These are phyloP conservation scores for Chondrosia reniformis DNA, from an alignment of 37 sponge, comb jelly and placozoan genomes.

Conservation along the genomic window DNA sequence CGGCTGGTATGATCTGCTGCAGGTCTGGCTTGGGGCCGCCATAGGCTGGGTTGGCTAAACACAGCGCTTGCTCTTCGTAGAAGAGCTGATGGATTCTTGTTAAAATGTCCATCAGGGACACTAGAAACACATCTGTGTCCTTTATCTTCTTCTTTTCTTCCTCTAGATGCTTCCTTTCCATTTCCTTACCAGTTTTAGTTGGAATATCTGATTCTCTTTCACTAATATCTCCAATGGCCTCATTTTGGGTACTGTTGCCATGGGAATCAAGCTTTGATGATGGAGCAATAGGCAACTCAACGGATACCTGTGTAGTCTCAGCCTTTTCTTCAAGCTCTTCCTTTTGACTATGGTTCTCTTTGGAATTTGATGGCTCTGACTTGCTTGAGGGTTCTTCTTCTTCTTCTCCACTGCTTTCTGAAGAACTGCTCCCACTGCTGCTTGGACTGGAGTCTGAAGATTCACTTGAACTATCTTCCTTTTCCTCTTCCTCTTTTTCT, in stretches of 20 bases:
- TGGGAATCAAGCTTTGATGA: background rate
- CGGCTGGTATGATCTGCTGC: conserved; percentile 74
- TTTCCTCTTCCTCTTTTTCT: background rate
- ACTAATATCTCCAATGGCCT: background rate
- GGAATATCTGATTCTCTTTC: background rate
- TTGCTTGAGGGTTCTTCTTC: background rate
- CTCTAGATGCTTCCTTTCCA: background rate
- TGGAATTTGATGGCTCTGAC: background rate
- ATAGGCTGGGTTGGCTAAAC: background rate
- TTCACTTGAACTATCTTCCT: conserved; percentile 1
- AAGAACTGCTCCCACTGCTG: conserved; percentile 27
- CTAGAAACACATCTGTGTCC: conserved; percentile 75
- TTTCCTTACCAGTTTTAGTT: background rate
- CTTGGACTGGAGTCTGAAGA: conserved; percentile 24
- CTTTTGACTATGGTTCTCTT: background rate
- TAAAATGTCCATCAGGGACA: conserved; percentile 55
- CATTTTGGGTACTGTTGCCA: background rate
- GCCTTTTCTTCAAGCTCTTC: background rate
- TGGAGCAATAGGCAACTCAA: background rate
- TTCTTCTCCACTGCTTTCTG: conserved; percentile 4
- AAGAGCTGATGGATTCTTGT: conserved; percentile 69
- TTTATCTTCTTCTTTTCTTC: conserved; percentile 30
- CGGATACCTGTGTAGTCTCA: background rate
- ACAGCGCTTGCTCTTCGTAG: conserved; percentile 55
- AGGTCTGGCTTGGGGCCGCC: conserved; percentile 64